Conservation (phyloP, 2,888 invertebrate species). For the Trisateles emortualis region DNA sequence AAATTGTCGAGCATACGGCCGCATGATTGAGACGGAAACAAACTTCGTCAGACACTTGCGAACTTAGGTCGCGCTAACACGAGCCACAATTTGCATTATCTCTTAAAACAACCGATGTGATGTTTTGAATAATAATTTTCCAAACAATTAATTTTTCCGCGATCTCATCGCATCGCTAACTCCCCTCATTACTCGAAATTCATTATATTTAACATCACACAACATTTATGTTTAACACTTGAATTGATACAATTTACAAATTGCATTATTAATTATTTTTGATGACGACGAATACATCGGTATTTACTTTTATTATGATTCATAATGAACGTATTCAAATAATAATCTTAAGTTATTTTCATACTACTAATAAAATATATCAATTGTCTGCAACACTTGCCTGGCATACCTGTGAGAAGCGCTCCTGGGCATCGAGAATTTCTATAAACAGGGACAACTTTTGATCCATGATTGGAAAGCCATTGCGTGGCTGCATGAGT, state of each 20-base stretch:
- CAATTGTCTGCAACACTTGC: constrained; percentile 17
- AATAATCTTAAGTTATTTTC: not conserved
- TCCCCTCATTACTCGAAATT: constrained; percentile 24
- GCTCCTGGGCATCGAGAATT: constrained; percentile 93
- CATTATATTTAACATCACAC: constrained; percentile 37
- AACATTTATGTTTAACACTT: constrained; percentile 7
- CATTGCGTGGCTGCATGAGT: constrained; percentile 90
- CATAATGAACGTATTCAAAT: no score
- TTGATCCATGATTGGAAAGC: constrained; percentile 92
- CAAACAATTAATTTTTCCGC: constrained; percentile 37
- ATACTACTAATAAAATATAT: constrained; percentile 1
- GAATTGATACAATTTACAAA: not conserved
- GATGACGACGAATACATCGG: not conserved
- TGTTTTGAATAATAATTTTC: constrained; percentile 40
- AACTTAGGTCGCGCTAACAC: constrained; percentile 41
- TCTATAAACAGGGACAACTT: constrained; percentile 93
- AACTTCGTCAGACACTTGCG: constrained; percentile 44
- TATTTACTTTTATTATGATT: not conserved
- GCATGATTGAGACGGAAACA: constrained; percentile 48
- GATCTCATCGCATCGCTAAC: constrained; percentile 26
- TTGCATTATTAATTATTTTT: not conserved
- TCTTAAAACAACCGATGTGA: constrained; percentile 41
- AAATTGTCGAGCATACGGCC: constrained; percentile 46
- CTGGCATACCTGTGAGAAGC: constrained; percentile 91
- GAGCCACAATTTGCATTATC: constrained; percentile 48